Percentiles rank a stretch among this genome's conserved stretches.
These are phyloP conservation scores for Diacarnus erythraeanus DNA, from an alignment of 37 sponge, comb jelly and placozoan species.

Conservation along the genomic window DNA sequence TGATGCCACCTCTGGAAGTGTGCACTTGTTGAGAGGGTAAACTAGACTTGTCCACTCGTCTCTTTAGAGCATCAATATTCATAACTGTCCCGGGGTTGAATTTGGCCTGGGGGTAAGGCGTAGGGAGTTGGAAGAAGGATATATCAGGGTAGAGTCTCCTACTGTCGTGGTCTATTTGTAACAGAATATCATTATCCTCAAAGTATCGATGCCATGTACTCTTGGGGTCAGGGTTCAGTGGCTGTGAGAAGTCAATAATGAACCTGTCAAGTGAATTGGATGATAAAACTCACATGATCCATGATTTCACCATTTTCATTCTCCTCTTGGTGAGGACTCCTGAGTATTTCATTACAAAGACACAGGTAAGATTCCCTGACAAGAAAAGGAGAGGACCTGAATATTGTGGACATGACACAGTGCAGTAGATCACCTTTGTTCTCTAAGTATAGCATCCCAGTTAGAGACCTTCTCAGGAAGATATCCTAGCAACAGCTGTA, in stretches of 20 bases:
- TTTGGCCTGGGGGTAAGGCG: slow-evolving; percentile 66
- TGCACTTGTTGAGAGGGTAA: slow-evolving; percentile 65
- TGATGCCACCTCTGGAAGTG: slow-evolving; percentile 59
- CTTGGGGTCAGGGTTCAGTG: slow-evolving; percentile 81
- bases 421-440: slow-evolving; percentile 54
- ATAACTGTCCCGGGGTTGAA: slow-evolving; percentile 43
- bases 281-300: slow-evolving; percentile 70
- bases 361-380: slow-evolving; percentile 57
- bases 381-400: neutral
- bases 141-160: slow-evolving; percentile 89
- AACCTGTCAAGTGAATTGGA: neutral
- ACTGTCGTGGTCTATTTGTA: slow-evolving; percentile 92
- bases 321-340: slow-evolving; percentile 64
- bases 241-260: slow-evolving; percentile 42
- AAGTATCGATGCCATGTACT: slow-evolving; percentile 84
- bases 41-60: slow-evolving; percentile 53
- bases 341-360: slow-evolving; percentile 62
- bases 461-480: slow-evolving; percentile 42
- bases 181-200: slow-evolving; percentile 86
- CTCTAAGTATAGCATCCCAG: slow-evolving; percentile 62
- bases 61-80: slow-evolving; percentile 48
- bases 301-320: slow-evolving; percentile 19
- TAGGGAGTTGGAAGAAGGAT: slow-evolving; percentile 92
- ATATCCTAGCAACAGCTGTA: slow-evolving; percentile 73
- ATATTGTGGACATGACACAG: too few relatives aligned